phyloP scores from a whole-genome alignment of 2,113 vertebrate genomes.

The Tiliqua scincoides region DNA sequence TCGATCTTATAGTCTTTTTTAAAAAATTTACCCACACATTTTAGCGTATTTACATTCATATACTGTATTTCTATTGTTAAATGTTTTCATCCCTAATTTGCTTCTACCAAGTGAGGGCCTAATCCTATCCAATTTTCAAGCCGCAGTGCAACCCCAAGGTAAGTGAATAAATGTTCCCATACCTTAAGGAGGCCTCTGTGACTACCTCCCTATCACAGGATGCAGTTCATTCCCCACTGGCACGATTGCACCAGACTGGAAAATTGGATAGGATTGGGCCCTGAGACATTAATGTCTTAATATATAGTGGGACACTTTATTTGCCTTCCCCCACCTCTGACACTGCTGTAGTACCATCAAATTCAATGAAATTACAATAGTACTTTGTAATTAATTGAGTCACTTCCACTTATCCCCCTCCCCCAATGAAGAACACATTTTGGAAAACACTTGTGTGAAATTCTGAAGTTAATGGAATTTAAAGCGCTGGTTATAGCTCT shows the following conservation, averaged over 20 bases:
- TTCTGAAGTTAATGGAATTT: slow-evolving; percentile 6
- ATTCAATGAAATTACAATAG: not conserved
- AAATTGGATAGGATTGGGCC: no score
- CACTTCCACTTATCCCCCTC: not conserved
- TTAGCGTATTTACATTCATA: not conserved
- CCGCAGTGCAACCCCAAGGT: no score
- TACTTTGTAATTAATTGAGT: slow-evolving; percentile 14
- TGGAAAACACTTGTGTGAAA: not conserved
- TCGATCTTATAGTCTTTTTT: no score
- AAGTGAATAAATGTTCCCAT: no score
- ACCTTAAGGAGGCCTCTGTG: no score
- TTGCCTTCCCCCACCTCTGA: not conserved
- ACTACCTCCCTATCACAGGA: no score
- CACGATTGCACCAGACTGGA: no score
- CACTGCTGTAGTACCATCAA: not conserved
- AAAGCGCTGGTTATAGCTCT: slow-evolving; percentile 1
- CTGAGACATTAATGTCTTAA: not conserved
- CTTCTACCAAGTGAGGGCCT: slow-evolving; percentile 37
- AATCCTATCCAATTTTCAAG: no score
- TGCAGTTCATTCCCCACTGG: no score
- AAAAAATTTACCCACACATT: not conserved
- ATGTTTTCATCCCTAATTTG: slow-evolving; percentile 14
- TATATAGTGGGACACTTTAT: not conserved
- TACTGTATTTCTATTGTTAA: slow-evolving; percentile 40
- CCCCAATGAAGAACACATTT: not conserved